Conservation (phyloP, 2,888 invertebrate genomes). For the Rhagium mordax region DNA sequence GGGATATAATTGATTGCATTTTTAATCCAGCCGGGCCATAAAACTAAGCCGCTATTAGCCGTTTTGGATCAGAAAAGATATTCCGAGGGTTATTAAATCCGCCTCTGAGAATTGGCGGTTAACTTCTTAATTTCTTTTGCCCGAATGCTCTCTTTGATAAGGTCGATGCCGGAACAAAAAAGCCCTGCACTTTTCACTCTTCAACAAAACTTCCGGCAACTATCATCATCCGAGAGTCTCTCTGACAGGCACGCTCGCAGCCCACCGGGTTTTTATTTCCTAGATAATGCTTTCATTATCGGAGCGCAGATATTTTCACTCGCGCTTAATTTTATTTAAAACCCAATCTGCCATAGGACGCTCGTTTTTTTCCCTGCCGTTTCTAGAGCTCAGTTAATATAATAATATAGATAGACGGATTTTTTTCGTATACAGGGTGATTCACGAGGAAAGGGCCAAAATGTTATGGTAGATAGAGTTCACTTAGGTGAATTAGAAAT, state of each 20-base stretch:
- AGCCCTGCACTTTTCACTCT: conserved; percentile 31
- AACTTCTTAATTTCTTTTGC: conserved; percentile 57
- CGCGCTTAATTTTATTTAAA: conserved; percentile 22
- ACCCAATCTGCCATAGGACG: neutral
- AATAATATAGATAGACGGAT: too few species aligned
- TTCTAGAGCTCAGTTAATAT: neutral
- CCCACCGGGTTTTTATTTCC: conserved; percentile 20
- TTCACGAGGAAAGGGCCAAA: too few species aligned
- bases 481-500: too few species aligned
- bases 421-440: too few species aligned
- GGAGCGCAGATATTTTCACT: conserved; percentile 3
- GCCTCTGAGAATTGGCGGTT: conserved; percentile 55
- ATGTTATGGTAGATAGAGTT: too few species aligned
- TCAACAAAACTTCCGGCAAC: conserved; percentile 36
- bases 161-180: conserved; percentile 40
- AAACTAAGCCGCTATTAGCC: conserved; percentile 51
- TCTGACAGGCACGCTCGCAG: conserved; percentile 5
- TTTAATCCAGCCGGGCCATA: conserved; percentile 51
- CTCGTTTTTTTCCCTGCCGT: neutral
- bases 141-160: conserved; percentile 52
- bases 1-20: conserved; percentile 55
- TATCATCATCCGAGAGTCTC: conserved; percentile 23
- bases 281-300: conserved; percentile 25
- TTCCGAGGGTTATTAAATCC: conserved; percentile 54
- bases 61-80: conserved; percentile 47